phyloP scores from a whole-genome alignment of 2,113 vertebrate genomes.

The Machaerirhynchus nigripectus region DNA sequence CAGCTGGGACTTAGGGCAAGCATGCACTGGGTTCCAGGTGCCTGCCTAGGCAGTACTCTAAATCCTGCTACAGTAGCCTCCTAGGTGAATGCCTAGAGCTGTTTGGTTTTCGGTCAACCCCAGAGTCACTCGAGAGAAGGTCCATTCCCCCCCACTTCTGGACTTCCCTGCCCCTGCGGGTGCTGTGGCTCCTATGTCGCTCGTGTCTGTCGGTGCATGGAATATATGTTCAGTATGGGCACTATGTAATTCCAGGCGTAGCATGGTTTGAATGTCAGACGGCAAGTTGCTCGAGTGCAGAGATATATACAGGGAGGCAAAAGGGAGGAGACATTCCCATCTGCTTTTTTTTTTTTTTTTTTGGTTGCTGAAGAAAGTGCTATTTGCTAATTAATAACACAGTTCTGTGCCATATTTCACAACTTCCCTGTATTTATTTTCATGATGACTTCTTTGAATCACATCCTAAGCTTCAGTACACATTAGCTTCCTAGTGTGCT shows the following conservation, averaged over 20 bases:
- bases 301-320: not conserved
- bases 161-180: not conserved
- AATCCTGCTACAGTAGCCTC: not conserved
- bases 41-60: not conserved
- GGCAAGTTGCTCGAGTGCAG: slow-evolving; percentile 4
- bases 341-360: not conserved
- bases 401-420: not conserved
- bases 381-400: slow-evolving; percentile 24
- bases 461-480: not conserved
- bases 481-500: not conserved
- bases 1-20: not conserved
- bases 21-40: not conserved
- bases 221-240: slow-evolving; percentile 57
- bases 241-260: slow-evolving; percentile 21
- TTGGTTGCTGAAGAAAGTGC: not conserved
- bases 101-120: rapidly evolving
- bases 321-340: slow-evolving; percentile 35
- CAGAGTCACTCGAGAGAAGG: not conserved
- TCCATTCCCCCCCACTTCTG: not conserved
- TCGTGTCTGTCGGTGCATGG: not conserved
- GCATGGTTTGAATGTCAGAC: not conserved
- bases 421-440: slow-evolving; percentile 3
- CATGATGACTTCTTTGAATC: not conserved
- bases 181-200: not conserved
- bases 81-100: not conserved